Percentiles rank a stretch among this genome's conserved stretches.
phyloP scores from a whole-genome alignment of 2,888 invertebrate species.

The Parapristionchus giblindavisi region DNA sequence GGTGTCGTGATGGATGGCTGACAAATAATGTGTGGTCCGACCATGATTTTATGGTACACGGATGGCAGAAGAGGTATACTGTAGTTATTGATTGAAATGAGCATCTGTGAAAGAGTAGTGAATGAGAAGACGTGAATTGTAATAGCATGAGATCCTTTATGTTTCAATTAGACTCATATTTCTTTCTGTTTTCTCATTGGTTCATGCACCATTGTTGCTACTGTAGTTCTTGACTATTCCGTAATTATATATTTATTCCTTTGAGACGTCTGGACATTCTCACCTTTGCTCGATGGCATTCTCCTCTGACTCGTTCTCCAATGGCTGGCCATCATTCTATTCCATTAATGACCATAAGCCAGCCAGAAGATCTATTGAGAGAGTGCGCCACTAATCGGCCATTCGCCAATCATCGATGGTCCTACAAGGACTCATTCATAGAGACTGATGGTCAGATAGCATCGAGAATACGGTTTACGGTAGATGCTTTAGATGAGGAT shows the following conservation, averaged over 20 bases:
- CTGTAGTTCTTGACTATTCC: too few species aligned
- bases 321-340: not conserved
- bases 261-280: constrained; percentile 47
- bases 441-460: too few species aligned
- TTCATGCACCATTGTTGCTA: too few species aligned
- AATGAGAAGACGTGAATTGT: not conserved
- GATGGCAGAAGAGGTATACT: constrained; percentile 53
- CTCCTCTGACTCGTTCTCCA: constrained; percentile 42
- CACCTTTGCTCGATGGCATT: constrained; percentile 51
- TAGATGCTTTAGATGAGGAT: too few species aligned
- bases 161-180: not conserved
- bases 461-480: too few species aligned
- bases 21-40: constrained; percentile 49
- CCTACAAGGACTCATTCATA: constrained; percentile 36
- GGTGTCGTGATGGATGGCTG: constrained; percentile 58
- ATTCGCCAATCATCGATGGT: constrained; percentile 2
- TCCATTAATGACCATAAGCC: too few species aligned
- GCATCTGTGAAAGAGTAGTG: too few species aligned
- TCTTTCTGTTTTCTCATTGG: too few species aligned
- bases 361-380: not conserved
- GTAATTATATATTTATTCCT: too few species aligned
- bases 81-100: too few species aligned
- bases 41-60: constrained; percentile 54
- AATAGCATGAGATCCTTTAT: not conserved
- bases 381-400: not conserved